These are phyloP conservation scores for Micropoecilia bifurca DNA, from an alignment of 2,797 vertebrate genomes.

Conservation along the genomic window DNA sequence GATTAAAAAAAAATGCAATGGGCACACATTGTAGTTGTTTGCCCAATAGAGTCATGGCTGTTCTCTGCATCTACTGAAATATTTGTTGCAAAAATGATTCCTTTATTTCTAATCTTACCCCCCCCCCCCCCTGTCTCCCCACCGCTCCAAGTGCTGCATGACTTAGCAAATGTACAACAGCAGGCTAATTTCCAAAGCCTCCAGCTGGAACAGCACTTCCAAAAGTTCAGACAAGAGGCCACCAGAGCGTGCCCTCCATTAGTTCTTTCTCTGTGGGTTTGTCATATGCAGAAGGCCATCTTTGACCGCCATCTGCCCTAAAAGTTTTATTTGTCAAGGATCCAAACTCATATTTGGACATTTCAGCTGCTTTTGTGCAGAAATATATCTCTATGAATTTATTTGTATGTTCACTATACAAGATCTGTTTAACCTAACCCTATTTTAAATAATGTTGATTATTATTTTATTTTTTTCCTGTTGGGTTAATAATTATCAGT, in stretches of 20 bases:
- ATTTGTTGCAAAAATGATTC: constrained; percentile 23
- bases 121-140: background rate
- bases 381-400: background rate
- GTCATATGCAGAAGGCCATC: constrained; percentile 52
- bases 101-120: constrained; percentile 20
- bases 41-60: background rate
- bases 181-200: constrained; percentile 40
- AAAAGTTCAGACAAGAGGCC: constrained; percentile 59
- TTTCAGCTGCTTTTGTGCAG: constrained; percentile 2
- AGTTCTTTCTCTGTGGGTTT: constrained; percentile 58
- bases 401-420: background rate
- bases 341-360: constrained; percentile 18
- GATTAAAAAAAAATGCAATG: background rate
- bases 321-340: constrained; percentile 39
- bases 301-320: constrained; percentile 67
- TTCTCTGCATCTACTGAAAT: background rate
- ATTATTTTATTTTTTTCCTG: background rate
- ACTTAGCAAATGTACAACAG: constrained; percentile 53
- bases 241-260: constrained; percentile 68
- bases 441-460: too few species aligned
- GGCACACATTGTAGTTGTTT: background rate
- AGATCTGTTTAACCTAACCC: background rate
- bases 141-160: constrained; percentile 31
- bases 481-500: background rate
- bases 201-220: constrained; percentile 44